Evolutionary conservation across 2,797 vertebrate genomes (phyloP).

Genomic region (Furcifer pardalis): DNA sequence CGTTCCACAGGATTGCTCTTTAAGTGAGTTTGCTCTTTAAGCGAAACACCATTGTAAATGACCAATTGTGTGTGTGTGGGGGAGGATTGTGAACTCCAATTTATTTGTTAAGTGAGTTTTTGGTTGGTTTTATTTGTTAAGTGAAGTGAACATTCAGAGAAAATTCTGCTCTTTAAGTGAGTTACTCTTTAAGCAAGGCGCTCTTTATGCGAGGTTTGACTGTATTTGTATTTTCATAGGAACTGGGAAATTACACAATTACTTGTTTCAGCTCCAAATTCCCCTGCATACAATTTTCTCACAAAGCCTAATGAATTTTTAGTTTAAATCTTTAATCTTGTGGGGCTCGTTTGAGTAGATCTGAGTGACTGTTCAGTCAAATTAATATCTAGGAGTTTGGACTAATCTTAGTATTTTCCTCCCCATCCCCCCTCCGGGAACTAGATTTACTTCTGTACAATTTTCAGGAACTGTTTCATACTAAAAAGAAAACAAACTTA

Average conservation of each 20-base stretch:
- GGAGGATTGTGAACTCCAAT: no score
- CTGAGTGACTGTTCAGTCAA: slow-evolving; percentile 58
- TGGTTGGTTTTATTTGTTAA: no score
- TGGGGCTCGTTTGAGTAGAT: slow-evolving; percentile 57
- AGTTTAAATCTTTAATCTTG: background rate
- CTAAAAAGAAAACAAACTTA: slow-evolving; percentile 51
- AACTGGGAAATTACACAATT: slow-evolving; percentile 22
- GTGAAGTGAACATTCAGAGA: no score
- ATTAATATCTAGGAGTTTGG: slow-evolving; percentile 54
- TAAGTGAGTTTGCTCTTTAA: no score
- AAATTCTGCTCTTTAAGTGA: no score
- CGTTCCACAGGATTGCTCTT: no score
- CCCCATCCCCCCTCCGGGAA: slow-evolving; percentile 50
- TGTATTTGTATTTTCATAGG: slow-evolving; percentile 11
- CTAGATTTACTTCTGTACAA: slow-evolving; percentile 54
- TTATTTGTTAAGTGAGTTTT: no score
- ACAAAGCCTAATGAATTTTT: slow-evolving; percentile 47
- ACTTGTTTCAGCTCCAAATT: slow-evolving; percentile 43
- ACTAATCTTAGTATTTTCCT: slow-evolving; percentile 56
- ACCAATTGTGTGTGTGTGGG: no score
- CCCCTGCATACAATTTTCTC: slow-evolving; percentile 53
- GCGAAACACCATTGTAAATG: no score
- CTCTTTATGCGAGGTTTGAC: no score
- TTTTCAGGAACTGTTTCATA: slow-evolving; percentile 61
- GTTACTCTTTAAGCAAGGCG: no score